Evolutionary conservation across 37 sponge, comb jelly and placozoan genomes (phyloP).

Genomic region (Beroe ovata): DNA sequence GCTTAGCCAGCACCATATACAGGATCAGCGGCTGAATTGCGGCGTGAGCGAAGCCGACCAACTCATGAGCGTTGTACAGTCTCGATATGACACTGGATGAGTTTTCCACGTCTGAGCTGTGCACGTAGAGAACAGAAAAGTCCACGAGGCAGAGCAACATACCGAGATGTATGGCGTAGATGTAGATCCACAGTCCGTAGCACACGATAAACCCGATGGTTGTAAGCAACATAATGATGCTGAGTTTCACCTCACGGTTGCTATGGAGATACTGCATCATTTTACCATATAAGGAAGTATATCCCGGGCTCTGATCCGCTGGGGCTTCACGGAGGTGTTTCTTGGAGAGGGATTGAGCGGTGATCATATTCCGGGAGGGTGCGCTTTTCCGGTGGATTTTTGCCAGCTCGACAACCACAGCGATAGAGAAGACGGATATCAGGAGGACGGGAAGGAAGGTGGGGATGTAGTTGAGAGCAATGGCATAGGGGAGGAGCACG

Average conservation of each 20-base stretch:
- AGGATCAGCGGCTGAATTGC: constrained; percentile 36
- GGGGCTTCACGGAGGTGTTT: neutral
- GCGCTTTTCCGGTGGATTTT: constrained; percentile 21
- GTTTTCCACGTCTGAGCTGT: neutral
- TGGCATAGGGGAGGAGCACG: neutral
- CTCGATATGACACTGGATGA: neutral
- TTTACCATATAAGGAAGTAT: neutral
- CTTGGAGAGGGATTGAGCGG: neutral
- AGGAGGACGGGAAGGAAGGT: constrained; percentile 5
- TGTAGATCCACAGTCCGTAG: constrained; percentile 52
- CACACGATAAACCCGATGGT: constrained; percentile 38
- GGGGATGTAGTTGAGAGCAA: constrained; percentile 34
- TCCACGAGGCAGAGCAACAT: neutral
- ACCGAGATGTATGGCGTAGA: constrained; percentile 1
- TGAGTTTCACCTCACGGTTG: constrained; percentile 20
- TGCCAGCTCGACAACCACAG: constrained; percentile 11
- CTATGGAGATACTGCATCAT: neutral
- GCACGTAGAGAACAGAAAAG: constrained; percentile 2
- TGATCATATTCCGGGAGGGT: neutral
- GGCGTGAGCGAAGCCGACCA: constrained; percentile 34
- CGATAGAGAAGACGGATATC: neutral
- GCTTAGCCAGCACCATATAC: constrained; percentile 19
- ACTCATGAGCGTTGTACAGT: constrained; percentile 23
- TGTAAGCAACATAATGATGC: constrained; percentile 19
- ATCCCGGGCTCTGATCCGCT: neutral